A percentile compares a stretch with the other conserved stretches of the same genome.
Conservation (phyloP, 2,888 invertebrate genomes). For the Zaprionus obscuricornis region DNA sequence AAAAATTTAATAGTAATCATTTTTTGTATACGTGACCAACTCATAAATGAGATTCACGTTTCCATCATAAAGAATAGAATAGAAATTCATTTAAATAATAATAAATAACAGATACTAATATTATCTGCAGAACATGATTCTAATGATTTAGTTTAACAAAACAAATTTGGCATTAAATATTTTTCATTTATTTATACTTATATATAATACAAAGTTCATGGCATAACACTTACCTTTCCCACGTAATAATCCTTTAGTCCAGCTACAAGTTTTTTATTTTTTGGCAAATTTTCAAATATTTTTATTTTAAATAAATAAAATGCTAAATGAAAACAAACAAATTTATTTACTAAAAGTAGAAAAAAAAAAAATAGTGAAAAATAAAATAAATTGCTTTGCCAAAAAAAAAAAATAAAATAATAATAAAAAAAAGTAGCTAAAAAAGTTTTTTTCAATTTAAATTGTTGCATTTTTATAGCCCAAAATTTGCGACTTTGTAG, state of each 20-base stretch:
- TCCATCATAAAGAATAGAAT: too few relatives aligned
- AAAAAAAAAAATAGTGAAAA: too few relatives aligned
- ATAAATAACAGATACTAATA: too few relatives aligned
- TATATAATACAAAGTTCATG: slow-evolving; percentile 13
- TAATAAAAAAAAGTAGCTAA: slow-evolving; percentile 11
- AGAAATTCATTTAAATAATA: too few relatives aligned
- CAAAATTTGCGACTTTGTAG: slow-evolving; percentile 29
- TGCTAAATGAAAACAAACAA: too few relatives aligned
- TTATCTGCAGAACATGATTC: too few relatives aligned
- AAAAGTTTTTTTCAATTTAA: slow-evolving; percentile 41
- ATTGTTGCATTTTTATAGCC: slow-evolving; percentile 16
- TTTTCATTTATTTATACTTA: not conserved
- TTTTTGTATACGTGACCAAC: not conserved
- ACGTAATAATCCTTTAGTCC: slow-evolving; percentile 34
- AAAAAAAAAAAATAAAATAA: slow-evolving; percentile 1
- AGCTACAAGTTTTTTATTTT: slow-evolving; percentile 14
- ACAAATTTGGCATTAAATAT: too few relatives aligned
- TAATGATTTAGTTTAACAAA: too few relatives aligned
- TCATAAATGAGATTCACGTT: not conserved
- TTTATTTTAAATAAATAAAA: slow-evolving; percentile 16
- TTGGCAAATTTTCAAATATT: slow-evolving; percentile 61
- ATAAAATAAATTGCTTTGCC: too few relatives aligned
- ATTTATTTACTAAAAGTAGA: slow-evolving; percentile 29
- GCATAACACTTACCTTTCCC: slow-evolving; percentile 64
- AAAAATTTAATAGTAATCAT: slow-evolving; percentile 4